Evolutionary conservation across 2,113 vertebrate genomes (phyloP), one percentile per base, ranked within the genome.

Genomic region (Thymallus thymallus): DNA sequence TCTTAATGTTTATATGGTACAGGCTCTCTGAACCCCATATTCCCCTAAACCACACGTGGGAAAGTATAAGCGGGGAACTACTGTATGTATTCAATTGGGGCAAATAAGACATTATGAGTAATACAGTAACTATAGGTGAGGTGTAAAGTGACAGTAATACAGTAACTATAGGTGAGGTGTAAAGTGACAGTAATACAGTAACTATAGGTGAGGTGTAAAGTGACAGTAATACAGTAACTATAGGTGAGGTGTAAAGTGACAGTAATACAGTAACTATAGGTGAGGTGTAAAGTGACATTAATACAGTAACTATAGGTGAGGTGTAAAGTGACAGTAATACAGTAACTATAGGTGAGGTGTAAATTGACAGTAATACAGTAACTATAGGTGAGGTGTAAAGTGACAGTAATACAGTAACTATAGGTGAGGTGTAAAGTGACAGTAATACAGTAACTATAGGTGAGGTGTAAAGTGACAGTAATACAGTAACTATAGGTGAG

Each of bases 1-100:
- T 84, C 74, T 83, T 71, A 58, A 58, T 69, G 72, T 80, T 82
- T 79, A 76, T 80, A 51, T 51, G 48, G 13, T 51, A 69, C 70
- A 75, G 72, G 68, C 68, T 26, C 72, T 10, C n/a, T 81, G 73
- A 74, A n/a, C 30, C 73, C 76, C 61, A 24, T 41, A 79, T 74
- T 48, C 71, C 67, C 64, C 13, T 32, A 72, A 69, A 26, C 16
- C 23, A 71, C 79, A 51, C 69, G 48, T 35, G 79, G 75, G 83
- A 88, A 67, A 41, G 58, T 0, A 10, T 32, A 55, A 46, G 46
- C 32, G 2, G 1, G 20, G 69, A 63, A 71, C 41, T 67, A 74
- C 74, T 68, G 72, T 46, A 48, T 20, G 69, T 68, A 24, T 74
- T 79, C 76, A 3, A 32, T 18, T 73, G 67, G 80, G 72, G 85